Evolutionary conservation across 1,140 invertebrate genomes (phyloP).

Genomic region (Hyposmocoma kahamanoa): DNA sequence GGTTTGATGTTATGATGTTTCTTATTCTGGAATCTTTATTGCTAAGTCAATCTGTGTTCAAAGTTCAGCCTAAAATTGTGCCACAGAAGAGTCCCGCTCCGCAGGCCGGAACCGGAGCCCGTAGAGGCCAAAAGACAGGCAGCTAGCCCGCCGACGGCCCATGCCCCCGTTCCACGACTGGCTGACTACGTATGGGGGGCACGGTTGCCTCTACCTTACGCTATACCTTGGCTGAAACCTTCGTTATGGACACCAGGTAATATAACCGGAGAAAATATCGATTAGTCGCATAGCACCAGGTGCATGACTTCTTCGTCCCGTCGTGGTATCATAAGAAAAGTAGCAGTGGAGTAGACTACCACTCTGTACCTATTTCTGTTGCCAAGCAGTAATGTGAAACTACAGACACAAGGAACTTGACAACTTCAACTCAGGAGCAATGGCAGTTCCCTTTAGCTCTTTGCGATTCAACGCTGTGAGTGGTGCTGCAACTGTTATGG

Average conservation of each 20-base stretch:
- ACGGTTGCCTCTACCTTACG: constrained; percentile 51
- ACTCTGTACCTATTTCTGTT: background rate
- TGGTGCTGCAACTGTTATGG: no score
- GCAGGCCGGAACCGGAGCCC: constrained; percentile 52
- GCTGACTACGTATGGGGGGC: constrained; percentile 66
- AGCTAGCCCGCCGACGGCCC: constrained; percentile 46
- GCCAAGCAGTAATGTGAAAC: background rate
- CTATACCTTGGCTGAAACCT: constrained; percentile 60
- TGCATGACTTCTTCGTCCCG: no score
- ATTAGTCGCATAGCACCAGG: background rate
- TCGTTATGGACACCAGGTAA: constrained; percentile 59
- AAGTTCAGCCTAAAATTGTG: constrained; percentile 66
- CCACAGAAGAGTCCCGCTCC: constrained; percentile 58
- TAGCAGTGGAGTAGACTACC: background rate
- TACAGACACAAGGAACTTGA: no score
- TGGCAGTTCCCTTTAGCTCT: no score
- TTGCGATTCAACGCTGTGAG: no score
- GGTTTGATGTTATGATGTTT: no score
- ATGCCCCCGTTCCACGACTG: constrained; percentile 50
- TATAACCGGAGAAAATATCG: background rate
- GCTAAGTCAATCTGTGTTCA: constrained; percentile 14
- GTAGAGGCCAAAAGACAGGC: constrained; percentile 41
- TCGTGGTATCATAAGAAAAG: no score
- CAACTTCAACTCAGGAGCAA: no score
- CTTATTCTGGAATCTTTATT: no score